Evolutionary conservation across 2,797 vertebrate genomes (phyloP).

Genomic region (Malacoctenus gilli): DNA sequence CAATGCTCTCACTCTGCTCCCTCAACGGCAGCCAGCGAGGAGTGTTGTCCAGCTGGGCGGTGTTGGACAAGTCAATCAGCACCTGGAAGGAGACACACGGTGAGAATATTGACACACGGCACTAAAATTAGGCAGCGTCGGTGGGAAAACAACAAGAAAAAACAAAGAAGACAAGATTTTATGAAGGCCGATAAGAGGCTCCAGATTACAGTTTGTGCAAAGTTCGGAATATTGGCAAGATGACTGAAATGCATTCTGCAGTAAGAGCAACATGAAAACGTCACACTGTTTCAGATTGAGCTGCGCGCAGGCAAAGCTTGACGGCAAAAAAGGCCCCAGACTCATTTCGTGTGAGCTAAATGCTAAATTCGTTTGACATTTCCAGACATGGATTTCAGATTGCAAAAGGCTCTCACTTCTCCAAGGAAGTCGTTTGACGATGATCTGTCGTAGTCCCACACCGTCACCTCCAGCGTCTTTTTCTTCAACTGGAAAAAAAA

Average conservation of each 20-base stretch:
- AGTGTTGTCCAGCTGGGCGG: slow-evolving; percentile 91
- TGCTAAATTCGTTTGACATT: too few relatives aligned
- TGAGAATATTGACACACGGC: neutral
- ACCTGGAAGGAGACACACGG: slow-evolving; percentile 81
- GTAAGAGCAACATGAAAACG: neutral
- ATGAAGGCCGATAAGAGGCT: neutral
- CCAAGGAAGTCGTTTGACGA: slow-evolving; percentile 98
- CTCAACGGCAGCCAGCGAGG: slow-evolving; percentile 94
- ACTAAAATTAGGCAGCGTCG: too few relatives aligned
- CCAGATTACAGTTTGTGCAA: neutral
- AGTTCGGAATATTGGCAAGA: neutral
- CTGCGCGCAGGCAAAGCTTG: too few relatives aligned
- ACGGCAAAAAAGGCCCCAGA: too few relatives aligned
- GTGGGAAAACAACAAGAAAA: slow-evolving; percentile 1
- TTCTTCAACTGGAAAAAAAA: slow-evolving; percentile 90
- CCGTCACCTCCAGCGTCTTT: slow-evolving; percentile 97
- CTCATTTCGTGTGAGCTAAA: slow-evolving; percentile 11
- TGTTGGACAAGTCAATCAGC: slow-evolving; percentile 93
- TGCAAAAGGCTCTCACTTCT: slow-evolving; percentile 90
- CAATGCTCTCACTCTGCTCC: slow-evolving; percentile 94
- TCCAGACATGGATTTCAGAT: too few relatives aligned
- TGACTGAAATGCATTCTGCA: neutral
- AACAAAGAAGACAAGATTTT: neutral
- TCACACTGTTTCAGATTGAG: neutral
- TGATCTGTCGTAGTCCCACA: slow-evolving; percentile 99